These are phyloP conservation scores for Pseudomyrmex sp. DNA, from an alignment of 1,140 invertebrate genomes.

Conservation along the genomic window DNA sequence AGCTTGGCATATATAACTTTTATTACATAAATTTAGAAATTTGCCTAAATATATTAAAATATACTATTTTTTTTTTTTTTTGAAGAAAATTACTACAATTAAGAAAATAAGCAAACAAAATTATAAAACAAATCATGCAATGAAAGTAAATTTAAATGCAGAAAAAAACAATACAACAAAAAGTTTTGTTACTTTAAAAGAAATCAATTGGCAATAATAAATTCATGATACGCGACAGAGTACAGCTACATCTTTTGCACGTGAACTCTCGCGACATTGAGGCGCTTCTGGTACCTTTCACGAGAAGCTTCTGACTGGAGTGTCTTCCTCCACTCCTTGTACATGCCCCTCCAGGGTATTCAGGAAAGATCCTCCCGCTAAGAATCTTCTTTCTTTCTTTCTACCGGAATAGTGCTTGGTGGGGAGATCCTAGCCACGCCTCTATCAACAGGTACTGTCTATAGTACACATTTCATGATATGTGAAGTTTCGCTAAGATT, in stretches of 20 bases:
- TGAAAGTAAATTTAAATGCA: background rate
- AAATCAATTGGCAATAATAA: background rate
- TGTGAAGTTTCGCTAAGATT: conserved; percentile 15
- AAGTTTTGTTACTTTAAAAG: background rate
- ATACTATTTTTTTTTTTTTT: background rate
- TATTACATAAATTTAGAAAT: background rate
- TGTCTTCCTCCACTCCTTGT: conserved; percentile 37
- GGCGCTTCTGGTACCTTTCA: conserved; percentile 52
- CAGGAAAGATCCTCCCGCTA: conserved; percentile 52
- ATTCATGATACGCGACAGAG: background rate
- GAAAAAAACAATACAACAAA: background rate
- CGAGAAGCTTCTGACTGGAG: background rate
- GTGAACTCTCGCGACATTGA: conserved; percentile 36
- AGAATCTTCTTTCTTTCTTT: conserved; percentile 48
- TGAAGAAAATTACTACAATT: too few relatives aligned
- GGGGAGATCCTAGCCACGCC: conserved; percentile 53
- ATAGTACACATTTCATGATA: background rate
- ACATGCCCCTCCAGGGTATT: conserved; percentile 42
- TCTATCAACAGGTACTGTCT: conserved; percentile 32
- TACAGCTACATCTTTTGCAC: conserved; percentile 11
- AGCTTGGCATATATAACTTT: background rate
- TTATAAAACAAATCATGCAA: background rate
- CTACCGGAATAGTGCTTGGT: background rate
- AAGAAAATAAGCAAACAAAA: background rate
- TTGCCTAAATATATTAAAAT: background rate